Evolutionary conservation across 37 sponge, comb jelly and placozoan genomes (phyloP).

Genomic region (Geodia barretti): DNA sequence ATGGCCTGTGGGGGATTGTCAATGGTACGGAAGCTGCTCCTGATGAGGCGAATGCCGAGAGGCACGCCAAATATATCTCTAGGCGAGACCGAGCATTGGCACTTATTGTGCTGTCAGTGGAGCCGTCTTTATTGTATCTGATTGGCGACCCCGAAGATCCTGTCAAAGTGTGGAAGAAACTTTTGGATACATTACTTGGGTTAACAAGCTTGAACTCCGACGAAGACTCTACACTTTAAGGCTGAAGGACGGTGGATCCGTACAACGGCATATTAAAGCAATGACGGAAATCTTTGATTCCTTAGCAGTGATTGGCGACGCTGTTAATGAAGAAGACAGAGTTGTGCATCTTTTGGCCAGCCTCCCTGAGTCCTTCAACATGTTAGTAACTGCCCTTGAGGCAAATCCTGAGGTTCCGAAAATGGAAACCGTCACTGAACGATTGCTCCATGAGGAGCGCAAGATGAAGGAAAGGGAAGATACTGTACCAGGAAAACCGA

Average conservation of each 20-base stretch:
- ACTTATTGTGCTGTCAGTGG: slow-evolving; percentile 40
- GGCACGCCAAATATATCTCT: background rate
- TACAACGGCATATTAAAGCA: slow-evolving; percentile 33
- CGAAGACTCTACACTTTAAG: slow-evolving; percentile 32
- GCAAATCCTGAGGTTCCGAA: slow-evolving; percentile 45
- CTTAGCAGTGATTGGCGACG: slow-evolving; percentile 31
- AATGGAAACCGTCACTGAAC: slow-evolving; percentile 50
- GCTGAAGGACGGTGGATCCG: slow-evolving; percentile 34
- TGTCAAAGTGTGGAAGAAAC: slow-evolving; percentile 35
- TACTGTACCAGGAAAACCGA: background rate
- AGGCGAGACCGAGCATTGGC: slow-evolving; percentile 37
- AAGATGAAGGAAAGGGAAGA: slow-evolving; percentile 6
- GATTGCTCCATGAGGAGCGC: slow-evolving; percentile 31
- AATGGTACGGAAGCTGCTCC: slow-evolving; percentile 18
- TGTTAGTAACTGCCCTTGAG: slow-evolving; percentile 47
- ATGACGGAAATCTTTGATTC: slow-evolving; percentile 48
- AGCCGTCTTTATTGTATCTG: slow-evolving; percentile 43
- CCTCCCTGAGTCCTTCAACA: slow-evolving; percentile 37
- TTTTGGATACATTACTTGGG: slow-evolving; percentile 45
- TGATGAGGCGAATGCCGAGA: slow-evolving; percentile 1
- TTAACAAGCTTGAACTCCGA: slow-evolving; percentile 31
- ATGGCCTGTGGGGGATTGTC: slow-evolving; percentile 21
- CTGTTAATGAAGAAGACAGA: slow-evolving; percentile 36
- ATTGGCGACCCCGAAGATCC: slow-evolving; percentile 42
- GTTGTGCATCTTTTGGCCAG: slow-evolving; percentile 48